Conservation (phyloP, 2,113 vertebrate species). For the Chroicocephalus ridibundus region DNA sequence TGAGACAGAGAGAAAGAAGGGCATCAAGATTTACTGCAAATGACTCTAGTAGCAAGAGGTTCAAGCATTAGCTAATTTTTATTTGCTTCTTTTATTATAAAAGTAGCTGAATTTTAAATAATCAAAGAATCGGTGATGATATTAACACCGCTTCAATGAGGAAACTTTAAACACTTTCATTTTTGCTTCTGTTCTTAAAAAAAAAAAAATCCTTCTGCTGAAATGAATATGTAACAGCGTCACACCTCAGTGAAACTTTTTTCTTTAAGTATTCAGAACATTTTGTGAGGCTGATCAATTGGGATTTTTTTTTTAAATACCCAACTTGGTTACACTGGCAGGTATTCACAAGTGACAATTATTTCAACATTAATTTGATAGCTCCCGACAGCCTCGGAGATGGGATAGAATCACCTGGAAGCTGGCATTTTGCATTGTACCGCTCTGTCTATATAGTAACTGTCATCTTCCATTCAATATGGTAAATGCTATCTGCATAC, state of each 20-base stretch:
- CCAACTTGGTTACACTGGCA: conserved; percentile 67
- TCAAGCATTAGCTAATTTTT: conserved; percentile 41
- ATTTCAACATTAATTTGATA: conserved; percentile 72
- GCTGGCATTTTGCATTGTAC: conserved; percentile 60
- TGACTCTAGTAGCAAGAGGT: conserved; percentile 3
- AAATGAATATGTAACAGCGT: conserved; percentile 62
- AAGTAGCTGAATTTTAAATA: conserved; percentile 4
- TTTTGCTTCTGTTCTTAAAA: conserved; percentile 16
- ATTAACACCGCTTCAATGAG: background rate
- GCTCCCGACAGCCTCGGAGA: conserved; percentile 49
- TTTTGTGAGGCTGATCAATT: conserved; percentile 68
- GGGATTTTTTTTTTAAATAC: conserved; percentile 47
- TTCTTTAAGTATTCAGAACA: conserved; percentile 68
- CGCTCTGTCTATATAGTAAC: conserved; percentile 63
- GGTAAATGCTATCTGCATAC: conserved; percentile 64
- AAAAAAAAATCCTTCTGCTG: background rate
- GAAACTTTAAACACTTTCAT: conserved; percentile 8
- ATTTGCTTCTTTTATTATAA: conserved; percentile 26
- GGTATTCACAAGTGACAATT: conserved; percentile 69
- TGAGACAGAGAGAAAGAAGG: background rate
- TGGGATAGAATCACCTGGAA: conserved; percentile 64
- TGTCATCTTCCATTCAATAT: conserved; percentile 66
- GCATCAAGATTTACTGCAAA: conserved; percentile 20
- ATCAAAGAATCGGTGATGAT: background rate
- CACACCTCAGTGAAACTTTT: conserved; percentile 64